Percentiles rank a stretch among this genome's conserved stretches.
These are phyloP conservation scores for Epizoanthus scotinus DNA, from an alignment of 92 coral and sea anemone genomes.

Conservation along the genomic window DNA sequence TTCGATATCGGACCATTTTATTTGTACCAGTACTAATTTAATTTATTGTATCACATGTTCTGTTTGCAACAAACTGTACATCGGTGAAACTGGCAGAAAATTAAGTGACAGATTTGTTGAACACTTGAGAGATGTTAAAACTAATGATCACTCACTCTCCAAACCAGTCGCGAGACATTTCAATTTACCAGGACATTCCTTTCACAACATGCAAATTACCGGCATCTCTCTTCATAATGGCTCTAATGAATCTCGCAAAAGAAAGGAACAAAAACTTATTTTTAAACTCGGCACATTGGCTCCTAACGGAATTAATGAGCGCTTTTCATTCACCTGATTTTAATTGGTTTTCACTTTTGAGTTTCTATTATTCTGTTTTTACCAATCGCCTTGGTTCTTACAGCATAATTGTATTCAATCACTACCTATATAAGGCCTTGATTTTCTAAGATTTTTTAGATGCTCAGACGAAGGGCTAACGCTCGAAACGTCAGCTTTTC, in stretches of 20 bases:
- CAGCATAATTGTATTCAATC: too few species aligned
- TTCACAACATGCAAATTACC: constrained; percentile 8
- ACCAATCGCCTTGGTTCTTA: too few species aligned
- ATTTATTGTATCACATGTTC: constrained; percentile 46
- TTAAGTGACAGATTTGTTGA: constrained; percentile 42
- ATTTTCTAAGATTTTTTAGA: constrained; percentile 6
- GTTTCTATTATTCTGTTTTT: too few species aligned
- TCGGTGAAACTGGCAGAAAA: constrained; percentile 46
- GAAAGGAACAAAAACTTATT: too few species aligned
- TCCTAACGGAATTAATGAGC: too few species aligned
- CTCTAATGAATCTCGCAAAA: constrained; percentile 24
- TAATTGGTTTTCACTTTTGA: too few species aligned
- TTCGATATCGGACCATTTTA: constrained; percentile 41
- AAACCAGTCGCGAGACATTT: constrained; percentile 44
- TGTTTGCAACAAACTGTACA: constrained; percentile 23
- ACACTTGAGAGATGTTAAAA: constrained; percentile 37
- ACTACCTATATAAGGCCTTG: not conserved
- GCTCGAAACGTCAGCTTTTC: constrained; percentile 10
- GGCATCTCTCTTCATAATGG: constrained; percentile 43
- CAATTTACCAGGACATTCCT: constrained; percentile 37
- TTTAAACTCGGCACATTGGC: too few species aligned
- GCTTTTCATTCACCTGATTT: constrained; percentile 38
- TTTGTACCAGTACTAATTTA: constrained; percentile 39
- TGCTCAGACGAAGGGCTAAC: constrained; percentile 1
- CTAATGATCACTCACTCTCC: constrained; percentile 29